Conservation (phyloP, 2,888 invertebrate genomes). For the Petrophora chlorosata region DNA sequence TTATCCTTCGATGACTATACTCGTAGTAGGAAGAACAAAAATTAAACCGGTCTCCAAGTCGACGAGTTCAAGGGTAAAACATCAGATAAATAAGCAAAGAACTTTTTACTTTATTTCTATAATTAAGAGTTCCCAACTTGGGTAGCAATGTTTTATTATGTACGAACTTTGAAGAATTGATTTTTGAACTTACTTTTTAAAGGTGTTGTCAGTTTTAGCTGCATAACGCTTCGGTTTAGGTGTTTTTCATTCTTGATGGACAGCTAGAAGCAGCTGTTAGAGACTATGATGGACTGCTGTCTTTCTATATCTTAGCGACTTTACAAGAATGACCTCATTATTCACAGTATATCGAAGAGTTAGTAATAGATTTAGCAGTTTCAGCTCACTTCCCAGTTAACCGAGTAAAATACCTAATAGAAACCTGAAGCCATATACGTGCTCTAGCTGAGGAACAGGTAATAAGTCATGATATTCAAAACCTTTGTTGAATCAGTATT, state of each 20-base stretch:
- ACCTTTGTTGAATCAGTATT: constrained; percentile 1
- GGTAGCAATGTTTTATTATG: not conserved
- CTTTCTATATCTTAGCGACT: too few species aligned
- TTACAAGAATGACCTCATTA: too few species aligned
- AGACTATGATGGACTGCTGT: too few species aligned
- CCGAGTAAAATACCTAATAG: too few species aligned
- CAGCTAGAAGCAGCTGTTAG: too few species aligned
- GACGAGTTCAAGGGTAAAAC: constrained; percentile 21
- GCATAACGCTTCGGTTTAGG: too few species aligned
- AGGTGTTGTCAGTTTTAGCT: too few species aligned
- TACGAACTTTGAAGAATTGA: not conserved
- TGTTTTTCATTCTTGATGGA: too few species aligned
- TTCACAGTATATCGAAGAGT: too few species aligned
- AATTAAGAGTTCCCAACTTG: not conserved
- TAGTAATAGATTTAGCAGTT: too few species aligned
- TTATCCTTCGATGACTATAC: constrained; percentile 3
- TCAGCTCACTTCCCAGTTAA: too few species aligned
- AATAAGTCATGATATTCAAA: not conserved
- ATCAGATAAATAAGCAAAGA: not conserved
- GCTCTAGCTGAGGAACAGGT: not conserved
- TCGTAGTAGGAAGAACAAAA: constrained; percentile 8
- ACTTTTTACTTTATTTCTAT: not conserved
- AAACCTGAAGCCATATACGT: too few species aligned
- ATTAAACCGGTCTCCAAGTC: constrained; percentile 1
- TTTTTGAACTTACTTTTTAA: not conserved